Conservation (phyloP, 2,113 vertebrate species). For the Micronycteris hirsuta region DNA sequence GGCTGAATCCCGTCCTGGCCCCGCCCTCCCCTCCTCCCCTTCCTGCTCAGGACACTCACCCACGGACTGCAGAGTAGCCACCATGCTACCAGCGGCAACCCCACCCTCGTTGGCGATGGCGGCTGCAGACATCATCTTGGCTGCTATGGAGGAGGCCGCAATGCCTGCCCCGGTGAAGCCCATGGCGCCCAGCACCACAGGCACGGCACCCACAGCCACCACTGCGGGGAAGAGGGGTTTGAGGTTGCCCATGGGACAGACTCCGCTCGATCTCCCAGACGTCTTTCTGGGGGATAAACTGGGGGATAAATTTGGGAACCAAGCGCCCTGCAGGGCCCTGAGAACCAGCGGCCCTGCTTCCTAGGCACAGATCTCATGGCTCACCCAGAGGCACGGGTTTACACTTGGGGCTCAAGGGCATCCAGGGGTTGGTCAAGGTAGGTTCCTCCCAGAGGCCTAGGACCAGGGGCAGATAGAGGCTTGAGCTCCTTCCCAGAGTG, state of each 20-base stretch:
- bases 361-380: too few relatives aligned
- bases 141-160: background rate
- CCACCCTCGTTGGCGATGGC: background rate
- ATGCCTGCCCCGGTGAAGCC: constrained; percentile 64
- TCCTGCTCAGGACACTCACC: background rate
- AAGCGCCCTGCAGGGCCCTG: too few relatives aligned
- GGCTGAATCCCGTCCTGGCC: background rate
- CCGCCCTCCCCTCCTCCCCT: too few relatives aligned
- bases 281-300: background rate
- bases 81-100: background rate
- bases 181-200: fast-evolving
- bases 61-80: background rate
- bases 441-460: background rate
- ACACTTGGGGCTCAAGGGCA: background rate
- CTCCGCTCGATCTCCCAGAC: background rate
- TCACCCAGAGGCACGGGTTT: background rate
- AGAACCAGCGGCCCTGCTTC: background rate
- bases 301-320: background rate
- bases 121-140: constrained; percentile 27
- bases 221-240: background rate
- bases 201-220: fast-evolving
- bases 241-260: background rate
- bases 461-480: background rate
- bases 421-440: background rate
- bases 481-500: background rate